These are phyloP conservation scores for Crotalus viridis DNA, from an alignment of 2,113 vertebrate genomes.

Conservation along the genomic window DNA sequence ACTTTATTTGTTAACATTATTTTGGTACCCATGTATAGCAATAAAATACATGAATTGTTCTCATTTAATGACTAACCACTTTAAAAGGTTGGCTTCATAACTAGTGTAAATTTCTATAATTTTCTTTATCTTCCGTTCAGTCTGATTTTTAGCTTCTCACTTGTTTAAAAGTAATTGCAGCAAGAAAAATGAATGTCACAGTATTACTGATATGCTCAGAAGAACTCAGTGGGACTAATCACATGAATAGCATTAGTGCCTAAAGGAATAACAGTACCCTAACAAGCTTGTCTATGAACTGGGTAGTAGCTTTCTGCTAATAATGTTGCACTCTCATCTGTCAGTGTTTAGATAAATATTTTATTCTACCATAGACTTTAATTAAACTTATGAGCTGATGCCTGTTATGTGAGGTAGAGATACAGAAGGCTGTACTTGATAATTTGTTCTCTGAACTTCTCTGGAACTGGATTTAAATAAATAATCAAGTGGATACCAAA, in stretches of 20 bases:
- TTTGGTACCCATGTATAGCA: slow-evolving; percentile 8
- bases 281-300: slow-evolving; percentile 10
- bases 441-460: slow-evolving; percentile 1
- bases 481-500: neutral
- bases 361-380: slow-evolving; percentile 19
- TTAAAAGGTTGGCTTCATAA: slow-evolving; percentile 7
- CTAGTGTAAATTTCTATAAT: slow-evolving; percentile 16
- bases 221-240: slow-evolving; percentile 24
- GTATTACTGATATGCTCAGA: slow-evolving; percentile 8
- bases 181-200: slow-evolving; percentile 17
- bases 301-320: slow-evolving; percentile 18
- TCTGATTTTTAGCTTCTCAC: slow-evolving; percentile 10
- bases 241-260: slow-evolving; percentile 19
- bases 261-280: slow-evolving; percentile 8
- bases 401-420: neutral
- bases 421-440: neutral
- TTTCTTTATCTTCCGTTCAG: slow-evolving; percentile 21
- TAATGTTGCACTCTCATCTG: slow-evolving; percentile 14
- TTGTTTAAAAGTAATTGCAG: slow-evolving; percentile 28
- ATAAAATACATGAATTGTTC: neutral
- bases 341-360: slow-evolving; percentile 24
- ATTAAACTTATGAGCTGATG: slow-evolving; percentile 8
- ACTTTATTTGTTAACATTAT: neutral
- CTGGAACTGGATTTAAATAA: neutral
- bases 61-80: slow-evolving; percentile 4